These are phyloP conservation scores for Chrysogorgia sp. DNA, from an alignment of 92 coral and sea anemone species.

Conservation along the genomic window DNA sequence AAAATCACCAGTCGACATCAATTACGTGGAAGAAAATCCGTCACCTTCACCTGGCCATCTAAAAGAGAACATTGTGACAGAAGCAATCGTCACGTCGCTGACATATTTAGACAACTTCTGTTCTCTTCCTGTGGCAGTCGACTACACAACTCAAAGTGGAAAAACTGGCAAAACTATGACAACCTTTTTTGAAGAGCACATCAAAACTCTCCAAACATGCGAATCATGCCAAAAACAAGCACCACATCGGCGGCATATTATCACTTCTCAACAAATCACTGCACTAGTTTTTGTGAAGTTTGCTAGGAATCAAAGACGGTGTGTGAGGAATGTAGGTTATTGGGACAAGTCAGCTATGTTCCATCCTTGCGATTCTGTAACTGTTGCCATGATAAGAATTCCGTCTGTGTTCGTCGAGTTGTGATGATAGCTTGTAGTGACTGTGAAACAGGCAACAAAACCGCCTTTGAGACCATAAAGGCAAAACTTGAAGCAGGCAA, in stretches of 20 bases:
- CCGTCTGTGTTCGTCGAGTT: constrained; percentile 16
- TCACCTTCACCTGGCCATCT: constrained; percentile 46
- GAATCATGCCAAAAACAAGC: constrained; percentile 42
- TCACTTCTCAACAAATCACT: constrained; percentile 46
- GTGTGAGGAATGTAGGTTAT: constrained; percentile 49
- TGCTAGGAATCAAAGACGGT: constrained; percentile 43
- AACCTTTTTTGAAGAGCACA: constrained; percentile 40
- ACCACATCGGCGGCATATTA: constrained; percentile 29
- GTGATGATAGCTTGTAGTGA: constrained; percentile 37
- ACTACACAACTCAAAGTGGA: constrained; percentile 47
- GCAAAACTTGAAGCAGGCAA: constrained; percentile 15
- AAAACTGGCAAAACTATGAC: constrained; percentile 58
- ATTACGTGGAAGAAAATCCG: constrained; percentile 39
- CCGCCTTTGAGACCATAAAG: constrained; percentile 16
- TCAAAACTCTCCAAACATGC: constrained; percentile 37
- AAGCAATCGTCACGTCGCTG: constrained; percentile 52
- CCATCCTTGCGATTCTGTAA: constrained; percentile 35
- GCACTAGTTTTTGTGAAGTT: constrained; percentile 52
- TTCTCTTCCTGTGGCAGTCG: constrained; percentile 61
- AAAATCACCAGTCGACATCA: constrained; percentile 39
- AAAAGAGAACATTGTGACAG: constrained; percentile 47
- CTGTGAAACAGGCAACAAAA: constrained; percentile 30
- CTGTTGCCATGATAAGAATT: background rate
- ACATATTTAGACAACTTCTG: constrained; percentile 60
- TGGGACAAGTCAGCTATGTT: constrained; percentile 51